phyloP scores from a whole-genome alignment of 2,888 invertebrate species.

The Melolontha melolontha region DNA sequence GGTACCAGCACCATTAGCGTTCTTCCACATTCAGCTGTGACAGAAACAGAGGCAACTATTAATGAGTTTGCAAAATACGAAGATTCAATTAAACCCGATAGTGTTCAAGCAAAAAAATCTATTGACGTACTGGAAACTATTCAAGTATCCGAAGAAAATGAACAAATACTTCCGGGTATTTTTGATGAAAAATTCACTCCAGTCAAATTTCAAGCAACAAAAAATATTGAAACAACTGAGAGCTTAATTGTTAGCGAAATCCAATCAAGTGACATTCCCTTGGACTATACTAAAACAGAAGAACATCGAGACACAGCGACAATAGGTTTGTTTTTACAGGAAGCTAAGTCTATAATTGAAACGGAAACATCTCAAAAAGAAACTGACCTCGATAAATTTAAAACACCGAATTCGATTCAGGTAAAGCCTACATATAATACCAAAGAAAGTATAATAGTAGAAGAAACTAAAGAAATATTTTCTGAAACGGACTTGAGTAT shows the following conservation, averaged over 20 bases:
- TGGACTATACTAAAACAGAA: conserved; percentile 65
- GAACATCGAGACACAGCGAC: conserved; percentile 68
- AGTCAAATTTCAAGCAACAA: conserved; percentile 63
- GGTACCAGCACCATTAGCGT: conserved; percentile 63
- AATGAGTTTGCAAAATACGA: conserved; percentile 47
- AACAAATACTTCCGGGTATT: conserved; percentile 66
- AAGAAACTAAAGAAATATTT: conserved; percentile 69
- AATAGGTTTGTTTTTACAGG: conserved; percentile 71
- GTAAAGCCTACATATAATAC: conserved; percentile 72
- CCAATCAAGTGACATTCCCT: conserved; percentile 61
- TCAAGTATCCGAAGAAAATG: conserved; percentile 67
- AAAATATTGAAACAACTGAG: conserved; percentile 64
- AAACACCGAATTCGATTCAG: conserved; percentile 66
- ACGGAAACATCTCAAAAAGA: conserved; percentile 73
- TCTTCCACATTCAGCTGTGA: conserved; percentile 64
- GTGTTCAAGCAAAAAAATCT: conserved; percentile 48
- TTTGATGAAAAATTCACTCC: conserved; percentile 64
- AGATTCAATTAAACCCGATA: conserved; percentile 40
- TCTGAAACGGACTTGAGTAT: conserved; percentile 71
- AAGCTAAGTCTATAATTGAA: conserved; percentile 77
- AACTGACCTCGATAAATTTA: conserved; percentile 67
- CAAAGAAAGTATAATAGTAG: conserved; percentile 74
- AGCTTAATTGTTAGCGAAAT: conserved; percentile 66
- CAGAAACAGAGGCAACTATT: conserved; percentile 53
- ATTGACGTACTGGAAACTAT: conserved; percentile 57